Base-by-base conservation (phyloP, 2,113 vertebrate genomes). In the Albula glossodonta region DNA sequence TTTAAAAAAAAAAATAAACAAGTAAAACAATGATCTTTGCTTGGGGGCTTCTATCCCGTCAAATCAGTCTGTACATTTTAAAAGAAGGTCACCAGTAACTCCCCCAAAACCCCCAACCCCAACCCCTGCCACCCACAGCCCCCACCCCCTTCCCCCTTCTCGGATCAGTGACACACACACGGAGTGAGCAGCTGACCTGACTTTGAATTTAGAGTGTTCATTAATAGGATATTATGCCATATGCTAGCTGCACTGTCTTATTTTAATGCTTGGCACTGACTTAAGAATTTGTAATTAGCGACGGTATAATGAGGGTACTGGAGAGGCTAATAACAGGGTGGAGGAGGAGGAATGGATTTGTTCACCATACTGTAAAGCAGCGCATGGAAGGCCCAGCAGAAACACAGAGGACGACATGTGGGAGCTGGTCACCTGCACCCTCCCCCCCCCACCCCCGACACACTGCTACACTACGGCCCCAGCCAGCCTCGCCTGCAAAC, bases 171-270 rank as follows among this genome's bases (percentile, higher is more conserved):
- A 98, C 97, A 98, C 91, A 91, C 95, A 96, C 95, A 94, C 95
- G 94, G 96, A 96, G 97, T 95, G 95, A 97, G 96, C 96, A 97
- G 96, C 97, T 98, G 97, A 99, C 97, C 98, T 96, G 96, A 97
- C 97, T 98, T 99, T 99, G 98, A 99, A 99, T 99, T 99, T 99
- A 99, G 98, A 99, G 97, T 99, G 98, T 99, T 99, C 98, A 99
- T 99, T 99, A 99, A 99, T 99, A 99, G 97, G 97, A 98, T 99
- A 99, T 99, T 98, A 99, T 97, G 96, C 98, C 98, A 99, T 98
- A 99, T 99, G 70, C 70, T 9, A 96, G 89, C 94, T 96, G 95
- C 97, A 97, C 97, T 96, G 96, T 97, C 97, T 97, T 96, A 96
- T 96, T 97, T 96, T 96, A 97, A 97, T 97, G 97, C 97, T 90